A percentile compares a stretch with the other conserved stretches of the same genome.
Evolutionary conservation across 1,140 invertebrate species (phyloP).

Genomic region (Eriocheir sinensis): DNA sequence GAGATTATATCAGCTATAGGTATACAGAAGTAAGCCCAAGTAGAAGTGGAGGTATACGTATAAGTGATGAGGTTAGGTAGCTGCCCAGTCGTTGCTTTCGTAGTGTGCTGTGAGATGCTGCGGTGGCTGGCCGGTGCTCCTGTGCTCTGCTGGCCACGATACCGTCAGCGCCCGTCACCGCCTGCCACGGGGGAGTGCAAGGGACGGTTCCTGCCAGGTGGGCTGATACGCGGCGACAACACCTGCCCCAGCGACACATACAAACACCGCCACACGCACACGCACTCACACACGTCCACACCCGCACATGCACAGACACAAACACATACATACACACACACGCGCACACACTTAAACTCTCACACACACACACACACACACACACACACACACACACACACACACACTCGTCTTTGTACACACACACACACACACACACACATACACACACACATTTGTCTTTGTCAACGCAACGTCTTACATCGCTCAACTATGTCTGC

Average conservation of each 20-base stretch:
- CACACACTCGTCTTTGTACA: background rate
- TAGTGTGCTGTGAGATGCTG: too few species aligned
- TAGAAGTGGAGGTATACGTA: too few species aligned
- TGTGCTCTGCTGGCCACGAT: background rate
- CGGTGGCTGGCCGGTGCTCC: background rate
- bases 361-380: slow-evolving; percentile 41
- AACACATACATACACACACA: slow-evolving; percentile 16
- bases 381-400: background rate
- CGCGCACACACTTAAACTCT: background rate
- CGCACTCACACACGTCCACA: background rate
- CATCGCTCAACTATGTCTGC: too few species aligned
- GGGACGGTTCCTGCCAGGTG: background rate
- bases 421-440: slow-evolving; percentile 35
- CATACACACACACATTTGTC: slow-evolving; percentile 38
- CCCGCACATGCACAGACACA: background rate
- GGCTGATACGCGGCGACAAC: background rate
- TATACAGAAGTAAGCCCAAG: too few species aligned
- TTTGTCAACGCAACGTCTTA: too few species aligned
- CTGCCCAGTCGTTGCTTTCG: too few species aligned
- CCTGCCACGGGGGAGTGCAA: slow-evolving; percentile 7
- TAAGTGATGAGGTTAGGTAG: too few species aligned
- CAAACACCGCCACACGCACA: background rate
- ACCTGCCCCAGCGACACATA: background rate
- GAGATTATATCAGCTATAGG: too few species aligned
- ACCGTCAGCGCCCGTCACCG: background rate